A percentile compares a stretch with the other conserved stretches of the same genome.
Conservation (phyloP, 2,113 vertebrate genomes). For the Siniperca knerii region DNA sequence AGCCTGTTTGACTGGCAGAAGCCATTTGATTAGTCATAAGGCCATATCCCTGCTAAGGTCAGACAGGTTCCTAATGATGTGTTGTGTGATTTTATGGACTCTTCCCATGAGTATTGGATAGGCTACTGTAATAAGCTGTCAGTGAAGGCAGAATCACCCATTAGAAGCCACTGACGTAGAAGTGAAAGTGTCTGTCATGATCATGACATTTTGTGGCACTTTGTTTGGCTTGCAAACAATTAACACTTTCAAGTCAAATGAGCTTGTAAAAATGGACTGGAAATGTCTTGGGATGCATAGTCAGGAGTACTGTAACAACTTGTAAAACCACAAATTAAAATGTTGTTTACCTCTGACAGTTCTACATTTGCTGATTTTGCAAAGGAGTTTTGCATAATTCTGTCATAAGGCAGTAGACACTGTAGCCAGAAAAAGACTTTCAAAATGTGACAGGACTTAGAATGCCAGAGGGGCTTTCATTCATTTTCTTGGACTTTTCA, state of each 20-base stretch:
- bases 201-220: conserved; percentile 16
- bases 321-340: neutral
- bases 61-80: conserved; percentile 60
- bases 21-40: conserved; percentile 45
- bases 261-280: neutral
- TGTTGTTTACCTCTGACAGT: neutral
- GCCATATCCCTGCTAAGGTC: conserved; percentile 52
- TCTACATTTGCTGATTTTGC: conserved; percentile 1
- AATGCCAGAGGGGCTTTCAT: conserved; percentile 13
- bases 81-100: conserved; percentile 68
- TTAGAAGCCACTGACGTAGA: conserved; percentile 34
- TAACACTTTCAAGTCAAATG: conserved; percentile 19
- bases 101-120: conserved; percentile 33
- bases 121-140: conserved; percentile 62
- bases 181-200: conserved; percentile 23
- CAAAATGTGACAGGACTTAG: neutral
- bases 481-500: conserved; percentile 11
- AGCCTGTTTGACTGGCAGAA: conserved; percentile 53
- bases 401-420: neutral
- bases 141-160: conserved; percentile 38
- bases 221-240: conserved; percentile 29
- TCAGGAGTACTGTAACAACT: too few relatives aligned
- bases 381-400: conserved; percentile 4
- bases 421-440: neutral
- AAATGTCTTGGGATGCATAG: neutral